Percentiles rank a stretch among this genome's conserved stretches.
phyloP scores from a whole-genome alignment of 2,888 invertebrate genomes.

The Tinea trinotella region DNA sequence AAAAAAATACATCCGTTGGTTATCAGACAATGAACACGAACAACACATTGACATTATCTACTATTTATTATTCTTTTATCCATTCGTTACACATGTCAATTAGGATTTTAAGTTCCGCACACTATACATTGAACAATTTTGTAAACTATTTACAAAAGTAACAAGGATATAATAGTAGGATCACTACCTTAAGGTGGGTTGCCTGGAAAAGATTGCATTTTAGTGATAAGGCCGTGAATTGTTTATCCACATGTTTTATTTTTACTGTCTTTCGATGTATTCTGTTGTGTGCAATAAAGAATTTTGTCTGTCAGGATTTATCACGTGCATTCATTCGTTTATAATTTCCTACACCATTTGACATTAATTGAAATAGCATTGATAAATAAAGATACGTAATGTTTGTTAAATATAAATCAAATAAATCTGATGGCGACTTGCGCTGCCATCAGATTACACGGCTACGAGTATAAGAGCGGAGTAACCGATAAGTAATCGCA shows the following conservation, averaged over 20 bases:
- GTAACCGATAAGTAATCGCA: constrained; percentile 49
- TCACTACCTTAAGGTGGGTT: no score
- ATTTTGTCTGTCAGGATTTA: no score
- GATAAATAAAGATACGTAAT: background rate
- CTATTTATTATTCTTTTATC: constrained; percentile 9
- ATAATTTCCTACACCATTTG: no score
- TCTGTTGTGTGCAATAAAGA: no score
- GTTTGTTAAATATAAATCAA: background rate
- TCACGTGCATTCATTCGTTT: no score
- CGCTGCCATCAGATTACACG: constrained; percentile 42
- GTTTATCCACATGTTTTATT: no score
- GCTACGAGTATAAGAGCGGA: constrained; percentile 38
- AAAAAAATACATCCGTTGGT: constrained; percentile 17
- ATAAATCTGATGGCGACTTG: constrained; percentile 24
- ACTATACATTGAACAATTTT: background rate
- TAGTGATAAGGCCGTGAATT: no score
- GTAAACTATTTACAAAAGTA: background rate
- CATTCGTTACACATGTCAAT: constrained; percentile 3
- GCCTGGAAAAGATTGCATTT: no score
- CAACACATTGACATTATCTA: constrained; percentile 5
- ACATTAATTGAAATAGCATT: background rate
- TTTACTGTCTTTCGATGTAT: no score
- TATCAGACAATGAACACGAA: background rate
- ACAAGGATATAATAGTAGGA: no score
- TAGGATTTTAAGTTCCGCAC: background rate